A percentile compares a stretch with the other conserved stretches of the same genome.
Conservation (phyloP, 1,140 invertebrate genomes). For the Babylonia areolata region DNA sequence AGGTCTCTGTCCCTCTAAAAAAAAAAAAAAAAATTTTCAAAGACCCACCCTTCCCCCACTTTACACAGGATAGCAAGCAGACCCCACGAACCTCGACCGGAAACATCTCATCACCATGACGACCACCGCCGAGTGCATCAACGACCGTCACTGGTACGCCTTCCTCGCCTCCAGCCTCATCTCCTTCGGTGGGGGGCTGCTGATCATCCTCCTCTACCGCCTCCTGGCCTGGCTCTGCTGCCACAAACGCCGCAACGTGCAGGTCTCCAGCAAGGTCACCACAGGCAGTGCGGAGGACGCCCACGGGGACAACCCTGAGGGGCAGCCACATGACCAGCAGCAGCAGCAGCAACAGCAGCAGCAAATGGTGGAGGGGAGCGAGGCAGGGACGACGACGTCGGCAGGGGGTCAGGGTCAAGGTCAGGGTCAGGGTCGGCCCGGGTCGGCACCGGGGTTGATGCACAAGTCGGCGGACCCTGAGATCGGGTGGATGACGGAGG, state of each 20-base stretch:
- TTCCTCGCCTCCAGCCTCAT: constrained; percentile 97
- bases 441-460: neutral
- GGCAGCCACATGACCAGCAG: neutral
- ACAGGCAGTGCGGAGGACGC: too few relatives aligned
- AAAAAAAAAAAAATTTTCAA: too few relatives aligned
- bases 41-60: too few relatives aligned
- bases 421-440: neutral
- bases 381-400: neutral
- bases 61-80: too few relatives aligned
- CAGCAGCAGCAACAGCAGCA: neutral
- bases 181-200: constrained; percentile 91
- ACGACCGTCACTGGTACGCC: constrained; percentile 68
- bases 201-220: constrained; percentile 89
- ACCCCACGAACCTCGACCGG: too few relatives aligned
- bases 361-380: neutral
- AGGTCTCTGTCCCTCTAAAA: neutral
- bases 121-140: neutral
- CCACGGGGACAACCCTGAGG: neutral
- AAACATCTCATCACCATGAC: neutral
- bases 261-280: neutral
- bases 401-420: too few relatives aligned
- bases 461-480: constrained; percentile 72
- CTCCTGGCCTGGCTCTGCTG: constrained; percentile 94
- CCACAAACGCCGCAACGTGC: constrained; percentile 83
- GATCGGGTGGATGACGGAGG: constrained; percentile 87